A percentile compares a stretch with the other conserved stretches of the same genome.
These are phyloP conservation scores for Pristionchus maxplancki DNA, from an alignment of 2,888 invertebrate genomes.

Conservation along the genomic window DNA sequence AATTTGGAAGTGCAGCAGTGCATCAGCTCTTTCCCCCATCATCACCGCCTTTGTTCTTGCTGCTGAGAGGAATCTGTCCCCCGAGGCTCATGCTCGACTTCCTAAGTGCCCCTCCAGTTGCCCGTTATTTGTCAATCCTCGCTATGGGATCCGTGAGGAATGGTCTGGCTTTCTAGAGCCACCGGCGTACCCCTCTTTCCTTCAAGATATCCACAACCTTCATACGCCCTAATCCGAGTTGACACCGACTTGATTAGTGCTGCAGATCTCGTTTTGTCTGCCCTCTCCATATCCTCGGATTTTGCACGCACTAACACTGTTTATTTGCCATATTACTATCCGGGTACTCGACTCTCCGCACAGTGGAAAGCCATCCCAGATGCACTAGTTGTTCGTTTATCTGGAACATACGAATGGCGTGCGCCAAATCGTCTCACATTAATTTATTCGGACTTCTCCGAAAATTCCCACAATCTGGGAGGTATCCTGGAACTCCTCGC, in stretches of 20 bases:
- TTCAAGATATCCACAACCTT: too few relatives aligned
- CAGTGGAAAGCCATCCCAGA: too few relatives aligned
- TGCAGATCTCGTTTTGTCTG: neutral
- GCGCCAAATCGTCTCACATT: neutral
- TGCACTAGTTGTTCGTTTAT: neutral
- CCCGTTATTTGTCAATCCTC: conserved; percentile 26
- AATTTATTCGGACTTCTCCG: neutral
- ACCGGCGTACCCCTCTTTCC: too few relatives aligned
- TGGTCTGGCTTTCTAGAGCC: neutral
- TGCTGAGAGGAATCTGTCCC: neutral
- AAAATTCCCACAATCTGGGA: neutral
- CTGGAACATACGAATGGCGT: neutral
- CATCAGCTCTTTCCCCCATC: neutral
- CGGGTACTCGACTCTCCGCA: neutral
- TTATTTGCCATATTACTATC: neutral
- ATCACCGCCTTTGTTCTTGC: neutral
- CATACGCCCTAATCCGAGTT: neutral
- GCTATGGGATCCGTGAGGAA: neutral
- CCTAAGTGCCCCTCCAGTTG: neutral
- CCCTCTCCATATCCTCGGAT: neutral
- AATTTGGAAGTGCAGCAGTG: neutral
- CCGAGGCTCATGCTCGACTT: neutral
- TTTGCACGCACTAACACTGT: neutral
- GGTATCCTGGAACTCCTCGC: neutral
- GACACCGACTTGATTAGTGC: neutral